Evolutionary conservation across 2,797 vertebrate species (phyloP), one percentile per base, ranked within the genome.

Genomic region (Eupleurogrammus muticus): DNA sequence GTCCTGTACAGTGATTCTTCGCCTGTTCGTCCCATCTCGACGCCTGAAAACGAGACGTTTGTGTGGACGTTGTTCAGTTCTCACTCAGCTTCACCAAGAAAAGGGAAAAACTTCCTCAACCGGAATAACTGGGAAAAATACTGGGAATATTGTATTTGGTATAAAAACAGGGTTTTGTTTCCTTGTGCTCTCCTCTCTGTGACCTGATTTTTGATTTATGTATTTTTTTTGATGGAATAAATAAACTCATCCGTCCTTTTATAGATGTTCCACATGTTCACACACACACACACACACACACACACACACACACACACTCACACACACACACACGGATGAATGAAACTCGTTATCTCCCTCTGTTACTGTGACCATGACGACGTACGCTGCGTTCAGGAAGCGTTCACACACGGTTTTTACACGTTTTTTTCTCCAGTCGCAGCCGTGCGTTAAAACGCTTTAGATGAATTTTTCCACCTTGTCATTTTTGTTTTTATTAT

Each of bases 331-430:
- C 40, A 64, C 59, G 61, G 0, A 74, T 51, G 79, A 86, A 84
- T 81, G 61, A 80, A 84, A 52, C 44, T 24, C 12, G 40, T 36
- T 67, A 48, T 61, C 6, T 12, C 16, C 51, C 44, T 74, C 77
- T 71, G 73, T 87, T 81, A 84, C 80, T 81, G 80, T 88, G 81
- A 92, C 87, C 89, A 87, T 94, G 87, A 89, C 80, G 75, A 86
- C 81, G 28, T 28, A 28, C 28, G 28, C 28, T 28, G 28, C 28
- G 6, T 28, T 28, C 28, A 28, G 28, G 28, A 28, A 28, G 28
- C 6, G 6, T 28, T 28, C 28, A 28, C 3, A 28, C 28, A 28
- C 28, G 6, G 3, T 28, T 28, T 28, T 28, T 28, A 3, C 6
- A 28, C 28, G 28, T 28, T 28, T 28, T 28, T 28, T 6, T 28